Base-by-base conservation (phyloP, 2,888 invertebrate species). In the Hirtodrosophila histrioides region DNA sequence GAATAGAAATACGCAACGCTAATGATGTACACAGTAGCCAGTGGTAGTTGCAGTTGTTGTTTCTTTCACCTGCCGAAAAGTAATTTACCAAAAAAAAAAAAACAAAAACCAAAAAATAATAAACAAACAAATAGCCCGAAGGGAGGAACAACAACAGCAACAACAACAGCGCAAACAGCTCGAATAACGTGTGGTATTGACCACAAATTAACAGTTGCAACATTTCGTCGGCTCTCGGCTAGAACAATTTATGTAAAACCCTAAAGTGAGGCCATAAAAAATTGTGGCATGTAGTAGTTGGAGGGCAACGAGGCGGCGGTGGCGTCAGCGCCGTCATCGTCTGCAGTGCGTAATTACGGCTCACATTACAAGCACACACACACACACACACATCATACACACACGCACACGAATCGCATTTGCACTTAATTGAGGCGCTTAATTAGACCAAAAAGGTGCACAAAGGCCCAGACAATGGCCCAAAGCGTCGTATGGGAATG, bases 341-440 rank as follows among this genome's bases (percentile, higher is more conserved):
- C 79, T 84, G 81, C 82, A 85, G 69, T 82, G 79, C 88, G 82
- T 86, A 83, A 83, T 83, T 83, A 83, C 77, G 84, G 88, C 81
- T 77, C 70, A 66, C 68, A 85, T 87, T 85, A 87, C 81, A 69
- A 46, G 65, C 36, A 41, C 57, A 64, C 24, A 48, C 39, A 46
- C 40, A 24, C 50, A 49, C 48, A 35, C 35, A 50, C 54, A 44
- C 56, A 33, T 17, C 12, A 39, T 23, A 33, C 36, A 45, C 36
- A 39, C 64, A 50, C 29, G 10, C 33, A 33, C 46, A 53, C 11
- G 6, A 29, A 36, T 48, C 75, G 68, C 84, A 88, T 83, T 88
- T 83, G 86, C 84, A 88, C 84, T 88, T 83, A 88, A 83, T 83
- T 83, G 82, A 88, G 82, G 86, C 88, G 81, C 88, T 86, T 83